Percentiles rank a stretch among this genome's conserved stretches.
Conservation (phyloP, 2,797 vertebrate species). For the Enteromius thamalakanensis region DNA sequence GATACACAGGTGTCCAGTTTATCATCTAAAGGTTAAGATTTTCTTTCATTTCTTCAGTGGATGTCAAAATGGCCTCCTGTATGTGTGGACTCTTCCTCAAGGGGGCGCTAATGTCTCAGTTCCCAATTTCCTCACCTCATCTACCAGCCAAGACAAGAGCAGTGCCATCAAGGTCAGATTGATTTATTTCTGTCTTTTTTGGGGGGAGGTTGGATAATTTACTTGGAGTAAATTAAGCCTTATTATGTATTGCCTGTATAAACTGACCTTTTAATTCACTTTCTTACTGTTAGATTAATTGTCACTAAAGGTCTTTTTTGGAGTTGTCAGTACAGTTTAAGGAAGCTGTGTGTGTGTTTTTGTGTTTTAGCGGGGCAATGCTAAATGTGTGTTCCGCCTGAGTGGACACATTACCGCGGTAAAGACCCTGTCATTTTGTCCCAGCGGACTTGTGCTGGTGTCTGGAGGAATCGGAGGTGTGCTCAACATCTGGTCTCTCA, state of each 20-base stretch:
- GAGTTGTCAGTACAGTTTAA: background rate
- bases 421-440: conserved; percentile 80
- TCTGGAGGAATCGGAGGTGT: conserved; percentile 82
- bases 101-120: conserved; percentile 73
- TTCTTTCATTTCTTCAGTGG: conserved; percentile 67
- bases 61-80: conserved; percentile 81
- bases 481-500: conserved; percentile 84
- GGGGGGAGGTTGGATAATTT: background rate
- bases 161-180: conserved; percentile 71
- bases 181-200: background rate
- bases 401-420: conserved; percentile 82
- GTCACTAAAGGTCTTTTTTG: background rate
- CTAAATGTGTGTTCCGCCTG: conserved; percentile 79
- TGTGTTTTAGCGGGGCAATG: conserved; percentile 67
- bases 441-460: conserved; percentile 76
- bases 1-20: conserved; percentile 9
- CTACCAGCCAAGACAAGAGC: conserved; percentile 70
- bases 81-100: conserved; percentile 83
- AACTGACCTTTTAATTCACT: conserved; percentile 3
- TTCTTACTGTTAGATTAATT: background rate
- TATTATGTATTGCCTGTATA: conserved; percentile 13
- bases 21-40: background rate
- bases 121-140: conserved; percentile 70
- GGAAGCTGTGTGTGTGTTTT: conserved; percentile 22
- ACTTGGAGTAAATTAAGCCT: background rate